Evolutionary conservation across 2,113 vertebrate genomes (phyloP), one percentile per base, ranked within the genome.

Genomic region (Aix galericulata): DNA sequence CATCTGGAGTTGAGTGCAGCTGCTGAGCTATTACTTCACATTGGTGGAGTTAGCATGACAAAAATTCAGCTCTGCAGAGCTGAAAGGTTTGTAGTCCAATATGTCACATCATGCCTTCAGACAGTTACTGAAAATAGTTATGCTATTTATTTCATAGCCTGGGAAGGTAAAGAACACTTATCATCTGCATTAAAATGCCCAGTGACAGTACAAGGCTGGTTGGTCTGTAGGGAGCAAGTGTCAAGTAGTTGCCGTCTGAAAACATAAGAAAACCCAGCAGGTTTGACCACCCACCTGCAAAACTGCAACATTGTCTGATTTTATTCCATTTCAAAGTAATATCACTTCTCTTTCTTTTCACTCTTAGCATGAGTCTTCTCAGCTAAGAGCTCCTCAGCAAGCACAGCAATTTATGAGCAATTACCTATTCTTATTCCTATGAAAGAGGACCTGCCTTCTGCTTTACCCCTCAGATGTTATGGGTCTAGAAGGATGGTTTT

Each of bases 401-500:
- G 66, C 29, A 36, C 4, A 66, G 46, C n/a, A 87, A 66, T 92
- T 94, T 84, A 48, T 44, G 23, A 91, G n/a, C 40, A 87, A 66
- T 89, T 82, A 26, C 18, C 34, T 82, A 9, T 58, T 94, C 67
- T 46, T 31, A 52, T 8, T 8, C 42, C 50, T 86, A 32, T 34
- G 46, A 83, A 71, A 34, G 25, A 84, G 58, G 9, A 71, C 38
- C 32, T 62, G 0, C 26, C 18, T 81, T 86, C 59, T 63, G 32
- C 38, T 31, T 23, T 58, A 27, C 18, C 20, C 20, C 75, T 55
- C 66, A 73, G 53, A 17, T 53, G 16, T 56, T 34, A 75, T 13
- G 82, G 42, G 50, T 23, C 31, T 34, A n/a, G 26, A 44, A 84
- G 53, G 66, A 76, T 58, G 17, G 62, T 48, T 86, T 60, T 0